Evolutionary conservation across 30 jellyfish, hydroid and myxozoan genomes (phyloP).

Genomic region (Hydractinia echinata): DNA sequence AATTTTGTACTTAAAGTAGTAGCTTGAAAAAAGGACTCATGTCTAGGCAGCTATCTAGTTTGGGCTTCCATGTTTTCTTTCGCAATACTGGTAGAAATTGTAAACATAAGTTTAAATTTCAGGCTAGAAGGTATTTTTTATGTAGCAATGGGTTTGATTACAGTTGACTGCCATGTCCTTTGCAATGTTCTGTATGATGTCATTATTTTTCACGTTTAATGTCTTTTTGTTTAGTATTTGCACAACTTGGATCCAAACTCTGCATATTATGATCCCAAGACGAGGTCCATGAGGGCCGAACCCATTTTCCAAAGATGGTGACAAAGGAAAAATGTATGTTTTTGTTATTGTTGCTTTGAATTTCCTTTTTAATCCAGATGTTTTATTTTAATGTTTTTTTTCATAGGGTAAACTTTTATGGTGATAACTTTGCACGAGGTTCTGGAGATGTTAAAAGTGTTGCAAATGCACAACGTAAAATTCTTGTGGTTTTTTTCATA

Average conservation of each 20-base stretch:
- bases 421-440: constrained; percentile 90
- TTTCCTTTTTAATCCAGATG: neutral
- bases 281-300: constrained; percentile 95
- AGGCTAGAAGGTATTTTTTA: too few relatives aligned
- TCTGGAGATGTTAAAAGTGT: constrained; percentile 80
- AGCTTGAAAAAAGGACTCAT: too few relatives aligned
- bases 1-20: too few relatives aligned
- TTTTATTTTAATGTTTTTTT: neutral
- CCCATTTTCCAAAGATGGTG: constrained; percentile 64
- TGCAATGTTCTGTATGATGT: too few relatives aligned
- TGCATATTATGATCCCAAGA: constrained; percentile 96
- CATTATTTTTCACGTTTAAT: too few relatives aligned
- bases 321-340: constrained; percentile 78
- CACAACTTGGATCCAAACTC: constrained; percentile 91
- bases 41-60: too few relatives aligned
- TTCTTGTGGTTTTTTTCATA: neutral
- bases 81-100: too few relatives aligned
- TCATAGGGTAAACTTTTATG: constrained; percentile 69
- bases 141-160: too few relatives aligned
- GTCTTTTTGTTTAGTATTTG: constrained; percentile 54
- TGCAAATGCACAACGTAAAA: constrained; percentile 85
- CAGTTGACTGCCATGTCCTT: too few relatives aligned
- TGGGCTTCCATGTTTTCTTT: too few relatives aligned
- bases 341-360: neutral
- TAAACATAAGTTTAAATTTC: too few relatives aligned